Evolutionary conservation across 1,140 invertebrate species (phyloP).

Genomic region (Ceratina australensis): DNA sequence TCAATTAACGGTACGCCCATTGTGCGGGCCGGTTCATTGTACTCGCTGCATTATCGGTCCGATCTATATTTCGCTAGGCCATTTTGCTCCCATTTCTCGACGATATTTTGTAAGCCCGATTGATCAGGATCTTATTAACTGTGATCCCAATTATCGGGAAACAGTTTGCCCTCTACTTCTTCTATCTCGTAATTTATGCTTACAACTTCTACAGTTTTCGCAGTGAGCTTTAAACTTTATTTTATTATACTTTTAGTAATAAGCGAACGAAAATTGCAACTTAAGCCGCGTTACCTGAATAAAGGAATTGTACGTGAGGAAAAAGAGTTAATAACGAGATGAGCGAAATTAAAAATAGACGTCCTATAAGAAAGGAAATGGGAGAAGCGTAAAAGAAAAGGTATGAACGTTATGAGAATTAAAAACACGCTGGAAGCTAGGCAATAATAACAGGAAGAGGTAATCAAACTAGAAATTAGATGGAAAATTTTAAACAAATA

Average conservation of each 20-base stretch:
- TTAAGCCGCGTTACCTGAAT: too few species aligned
- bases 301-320: neutral
- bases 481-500: neutral
- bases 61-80: conserved; percentile 11
- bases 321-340: neutral
- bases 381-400: neutral
- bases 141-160: neutral
- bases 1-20: conserved; percentile 24
- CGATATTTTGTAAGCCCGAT: neutral
- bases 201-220: too few species aligned
- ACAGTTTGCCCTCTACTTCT: too few species aligned
- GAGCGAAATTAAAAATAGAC: conserved; percentile 2
- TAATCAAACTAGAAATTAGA: neutral
- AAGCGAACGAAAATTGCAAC: neutral
- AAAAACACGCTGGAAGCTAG: neutral
- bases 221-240: too few species aligned
- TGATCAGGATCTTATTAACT: conserved; percentile 28
- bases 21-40: conserved; percentile 23
- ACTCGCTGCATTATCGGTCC: conserved; percentile 13
- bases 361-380: neutral
- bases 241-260: too few species aligned
- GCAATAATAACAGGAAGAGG: neutral
- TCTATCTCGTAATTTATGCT: too few species aligned
- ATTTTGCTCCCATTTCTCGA: neutral
- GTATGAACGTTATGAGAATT: neutral